Base-by-base conservation (phyloP, 1,140 invertebrate species). In the Ceratina calcarata region DNA sequence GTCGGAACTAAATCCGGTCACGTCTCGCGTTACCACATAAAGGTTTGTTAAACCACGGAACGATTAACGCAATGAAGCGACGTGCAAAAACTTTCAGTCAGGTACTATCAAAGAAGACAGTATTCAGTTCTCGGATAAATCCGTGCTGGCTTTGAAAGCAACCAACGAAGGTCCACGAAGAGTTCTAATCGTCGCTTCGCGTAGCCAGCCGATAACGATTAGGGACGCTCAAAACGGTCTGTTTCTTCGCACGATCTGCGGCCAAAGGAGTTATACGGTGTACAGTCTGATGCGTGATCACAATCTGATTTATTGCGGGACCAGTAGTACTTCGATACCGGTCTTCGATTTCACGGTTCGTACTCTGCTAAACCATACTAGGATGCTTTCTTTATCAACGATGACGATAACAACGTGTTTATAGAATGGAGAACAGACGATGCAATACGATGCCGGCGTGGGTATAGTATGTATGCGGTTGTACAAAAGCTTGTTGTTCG, bases 271-370 rank as follows among this genome's bases (percentile, higher is more conserved):
- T 78, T 94, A 95, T 77, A 95, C 95, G 0, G 94, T 96, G 0
- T 96, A 95, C 80, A 95, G 95, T 75, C 85, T 96, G n/a, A 89
- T 96, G 20, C 94, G 94, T 73, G 93, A 95, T 81, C 91, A 94
- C 65, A 94, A 94, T 58, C 93, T 95, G 64, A 93, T 96, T 27
- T 96, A 95, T 88, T 96, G 95, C 86, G 95, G 95, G 10, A 96
- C 95, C 0, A 95, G 95, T 78, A 94, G 93, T 68, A 94, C 94
- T 78, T 94, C 95, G 71, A 95, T 96, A 89, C 94, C 94, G 75
- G 94, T 95, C 55, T 95, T 95, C 86, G 95, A 96, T 90, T 96
- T 96, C 90, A 93, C 92, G 61, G 95, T 96, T 85, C 94, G 92
- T 82, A 72, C 37, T 10, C 10, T 6, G 37, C 8, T 45, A 10